Evolutionary conservation across 2,113 vertebrate genomes (phyloP), one percentile per base, ranked within the genome.

Genomic region (Anser cygnoides): DNA sequence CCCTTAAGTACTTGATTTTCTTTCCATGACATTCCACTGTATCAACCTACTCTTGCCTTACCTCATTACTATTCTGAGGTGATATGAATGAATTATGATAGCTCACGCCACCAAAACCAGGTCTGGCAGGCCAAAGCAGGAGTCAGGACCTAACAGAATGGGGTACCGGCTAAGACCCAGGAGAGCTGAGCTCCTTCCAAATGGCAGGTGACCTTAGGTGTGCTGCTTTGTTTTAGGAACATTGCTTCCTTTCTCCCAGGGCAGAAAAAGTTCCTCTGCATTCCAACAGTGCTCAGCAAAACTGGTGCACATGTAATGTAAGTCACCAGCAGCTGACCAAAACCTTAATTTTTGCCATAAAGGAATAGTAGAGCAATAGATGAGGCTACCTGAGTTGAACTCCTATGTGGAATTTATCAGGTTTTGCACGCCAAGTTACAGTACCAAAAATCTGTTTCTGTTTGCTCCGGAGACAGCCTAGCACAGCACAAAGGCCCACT

Each of bases 1-100:
- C 52, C 46, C 89, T 73, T 13, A 52, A 90, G 93, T 73, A 89
- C 68, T 59, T 89, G 74, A 73, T 96, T 96, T 94, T 67, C 21
- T 54, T 89, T 93, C 75, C 84, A n/a, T 17, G 37, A 90, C 81
- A 79, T 92, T 89, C 65, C 58, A 72, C 16, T 66, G 70, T 83
- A 91, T 65, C 87, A 93, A 79, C 13, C 43, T 79, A 22, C 57
- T 77, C 70, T 70, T 94, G 81, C 93, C 91, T 94, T 84, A 71
- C 54, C 81, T 96, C 4, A 0, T 96, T 93, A 96, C 46, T 41
- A 95, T 93, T 84, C 85, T 55, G 43, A 89, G 68, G 25, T 80
- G 37, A 44, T 82, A 28, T 26, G 66, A 73, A 93, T 52, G 37
- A 79, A 96, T 80, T 33, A 59, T 37, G 82, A 37, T 15, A 77